These are phyloP conservation scores for Heterochromis multidens DNA, from an alignment of 2,113 vertebrate species.

Conservation along the genomic window DNA sequence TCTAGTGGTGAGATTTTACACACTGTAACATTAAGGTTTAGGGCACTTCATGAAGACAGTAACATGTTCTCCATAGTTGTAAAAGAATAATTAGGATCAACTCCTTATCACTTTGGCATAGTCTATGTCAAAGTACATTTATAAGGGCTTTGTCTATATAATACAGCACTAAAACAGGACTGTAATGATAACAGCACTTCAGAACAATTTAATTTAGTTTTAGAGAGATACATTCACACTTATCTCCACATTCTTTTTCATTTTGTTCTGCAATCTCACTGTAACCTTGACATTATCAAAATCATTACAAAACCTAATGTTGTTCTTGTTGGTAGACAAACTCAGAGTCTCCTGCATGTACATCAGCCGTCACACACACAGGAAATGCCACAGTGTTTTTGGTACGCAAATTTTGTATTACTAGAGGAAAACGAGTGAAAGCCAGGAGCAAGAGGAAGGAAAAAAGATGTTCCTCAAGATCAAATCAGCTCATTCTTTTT, in stretches of 20 bases:
- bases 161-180: neutral
- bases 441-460: neutral
- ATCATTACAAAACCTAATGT: neutral
- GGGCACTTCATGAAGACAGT: neutral
- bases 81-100: neutral
- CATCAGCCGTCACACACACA: neutral
- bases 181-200: neutral
- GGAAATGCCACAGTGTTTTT: constrained; percentile 16
- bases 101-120: neutral
- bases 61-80: neutral
- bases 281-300: constrained; percentile 3
- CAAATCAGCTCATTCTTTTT: constrained; percentile 24
- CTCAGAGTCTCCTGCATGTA: constrained; percentile 1
- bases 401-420: constrained; percentile 36
- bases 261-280: neutral
- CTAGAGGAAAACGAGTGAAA: neutral
- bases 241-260: neutral
- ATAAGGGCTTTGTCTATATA: neutral
- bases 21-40: neutral
- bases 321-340: neutral
- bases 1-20: neutral
- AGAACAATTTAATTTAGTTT: neutral
- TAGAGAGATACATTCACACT: neutral
- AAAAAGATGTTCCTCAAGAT: constrained; percentile 28
- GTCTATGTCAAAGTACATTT: neutral